Percentiles rank a stretch among this genome's conserved stretches.
Conservation (phyloP, 2,888 invertebrate species). For the Andrena chrysosceles region DNA sequence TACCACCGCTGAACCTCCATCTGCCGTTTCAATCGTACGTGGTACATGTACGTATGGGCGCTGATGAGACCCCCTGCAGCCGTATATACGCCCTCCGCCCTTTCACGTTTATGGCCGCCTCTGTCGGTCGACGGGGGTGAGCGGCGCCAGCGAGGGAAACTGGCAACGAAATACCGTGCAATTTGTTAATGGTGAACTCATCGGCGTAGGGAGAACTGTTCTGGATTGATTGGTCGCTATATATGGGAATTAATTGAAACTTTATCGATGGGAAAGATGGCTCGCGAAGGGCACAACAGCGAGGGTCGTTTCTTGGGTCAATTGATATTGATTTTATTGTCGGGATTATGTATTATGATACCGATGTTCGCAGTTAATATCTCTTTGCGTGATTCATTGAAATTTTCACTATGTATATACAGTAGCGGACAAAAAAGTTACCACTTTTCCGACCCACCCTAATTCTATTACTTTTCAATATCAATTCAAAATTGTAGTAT, state of each 20-base stretch:
- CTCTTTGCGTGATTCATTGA: too few species aligned
- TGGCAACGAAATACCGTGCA: conserved; percentile 31
- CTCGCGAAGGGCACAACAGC: background rate
- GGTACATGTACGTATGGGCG: conserved; percentile 4
- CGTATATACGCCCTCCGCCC: background rate
- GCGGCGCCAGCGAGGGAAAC: background rate
- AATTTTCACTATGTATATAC: too few species aligned
- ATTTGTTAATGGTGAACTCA: conserved; percentile 47
- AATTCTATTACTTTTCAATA: too few species aligned
- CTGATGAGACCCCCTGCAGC: conserved; percentile 12
- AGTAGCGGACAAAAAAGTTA: too few species aligned
- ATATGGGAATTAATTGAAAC: conserved; percentile 24
- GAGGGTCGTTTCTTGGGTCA: background rate
- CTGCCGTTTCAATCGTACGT: conserved; percentile 39
- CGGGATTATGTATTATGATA: background rate
- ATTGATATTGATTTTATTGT: conserved; percentile 11
- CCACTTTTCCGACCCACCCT: too few species aligned
- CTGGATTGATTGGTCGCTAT: background rate
- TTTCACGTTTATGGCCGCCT: conserved; percentile 13
- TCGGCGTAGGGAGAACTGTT: background rate
- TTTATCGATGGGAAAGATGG: background rate
- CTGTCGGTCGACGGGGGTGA: background rate
- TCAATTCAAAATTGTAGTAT: too few species aligned
- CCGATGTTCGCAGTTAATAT: too few species aligned
- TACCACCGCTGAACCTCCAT: conserved; percentile 38